Evolutionary conservation across 1,140 invertebrate species (phyloP).

Genomic region (Tetragnatha versicolor): DNA sequence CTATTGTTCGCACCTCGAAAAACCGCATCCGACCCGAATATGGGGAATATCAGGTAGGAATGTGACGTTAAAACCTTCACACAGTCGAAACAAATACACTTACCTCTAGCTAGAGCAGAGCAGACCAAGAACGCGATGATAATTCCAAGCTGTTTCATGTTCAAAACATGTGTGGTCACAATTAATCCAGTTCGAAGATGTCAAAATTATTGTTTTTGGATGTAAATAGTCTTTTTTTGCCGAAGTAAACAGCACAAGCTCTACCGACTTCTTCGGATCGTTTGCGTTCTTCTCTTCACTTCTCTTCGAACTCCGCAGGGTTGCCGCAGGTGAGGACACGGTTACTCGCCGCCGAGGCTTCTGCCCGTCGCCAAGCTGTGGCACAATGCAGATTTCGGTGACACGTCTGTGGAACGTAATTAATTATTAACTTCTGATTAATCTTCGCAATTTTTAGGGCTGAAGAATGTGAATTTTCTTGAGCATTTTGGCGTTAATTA

Average conservation of each 20-base stretch:
- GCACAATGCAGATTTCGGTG: too few relatives aligned
- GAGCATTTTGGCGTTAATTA: too few relatives aligned
- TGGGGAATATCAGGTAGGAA: too few relatives aligned
- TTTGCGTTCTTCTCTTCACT: constrained; percentile 5
- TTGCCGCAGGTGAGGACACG: constrained; percentile 41
- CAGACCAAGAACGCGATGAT: constrained; percentile 26
- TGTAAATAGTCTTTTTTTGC: neutral
- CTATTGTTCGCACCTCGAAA: too few relatives aligned
- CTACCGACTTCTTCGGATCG: constrained; percentile 25
- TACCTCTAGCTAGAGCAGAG: constrained; percentile 41
- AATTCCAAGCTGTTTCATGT: constrained; percentile 50
- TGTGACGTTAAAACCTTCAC: neutral
- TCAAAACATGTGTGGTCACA: constrained; percentile 47
- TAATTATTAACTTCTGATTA: too few relatives aligned
- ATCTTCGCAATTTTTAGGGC: too few relatives aligned
- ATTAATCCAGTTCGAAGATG: constrained; percentile 45
- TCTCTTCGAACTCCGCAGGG: constrained; percentile 16
- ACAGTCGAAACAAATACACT: constrained; percentile 4
- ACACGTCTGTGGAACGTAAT: too few relatives aligned
- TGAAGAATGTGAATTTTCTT: too few relatives aligned
- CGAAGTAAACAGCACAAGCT: constrained; percentile 12
- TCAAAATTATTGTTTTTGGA: constrained; percentile 1
- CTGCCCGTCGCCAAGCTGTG: neutral
- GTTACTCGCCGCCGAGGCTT: constrained; percentile 4
- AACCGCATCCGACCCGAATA: too few relatives aligned